Base-by-base conservation (phyloP, 1,140 invertebrate species). In the Coenobita brevimanus region DNA sequence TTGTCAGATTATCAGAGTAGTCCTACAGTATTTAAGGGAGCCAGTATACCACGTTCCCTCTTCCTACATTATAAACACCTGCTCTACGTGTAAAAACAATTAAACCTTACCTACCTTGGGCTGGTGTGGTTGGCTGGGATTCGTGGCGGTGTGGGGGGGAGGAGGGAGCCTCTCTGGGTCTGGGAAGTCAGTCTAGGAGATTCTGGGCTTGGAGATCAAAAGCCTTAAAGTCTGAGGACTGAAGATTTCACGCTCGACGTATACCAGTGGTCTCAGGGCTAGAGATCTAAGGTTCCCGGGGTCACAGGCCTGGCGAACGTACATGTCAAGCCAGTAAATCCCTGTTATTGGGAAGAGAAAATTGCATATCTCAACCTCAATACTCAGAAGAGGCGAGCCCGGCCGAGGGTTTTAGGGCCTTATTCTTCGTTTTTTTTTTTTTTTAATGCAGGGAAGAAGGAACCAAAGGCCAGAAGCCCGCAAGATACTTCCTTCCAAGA, bases 321-420 rank as follows among this genome's bases (percentile, higher is more conserved):
- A 46, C 33, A 76, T 46, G 73, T 76, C 73, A 76, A 76, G 73
- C 73, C 73, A 76, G 73, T 76, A 76, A 38, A 76, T 76, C 73
- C 73, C 73, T 76, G 33, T 76, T 76, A 76, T 76, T 76, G 73
- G 73, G n/a, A 76, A 76, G 38, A 76, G 73, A 76, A 76, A 76
- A 76, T 76, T 76, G 73, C 73, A 76, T 76, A 76, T 76, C 73
- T 76, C 73, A 76, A 38, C 73, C 73, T 76, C 73, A 76, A 76
- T 76, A 76, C 73, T 76, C 73, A 21, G 73, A 30, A 71, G 67
- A 76, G 46, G 73, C 36, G 36, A 76, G 38, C 46, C 73, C 38
- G 46, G 73, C 73, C 73, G 33, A 24, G 27, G 73, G 46, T 46
- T 46, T 41, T 43, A 46, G 38, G 43, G n/a, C n/a, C n/a, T n/a